Evolutionary conservation across 2,888 invertebrate species (phyloP), one percentile per base, ranked within the genome.

Genomic region (Drosophila siamana): DNA sequence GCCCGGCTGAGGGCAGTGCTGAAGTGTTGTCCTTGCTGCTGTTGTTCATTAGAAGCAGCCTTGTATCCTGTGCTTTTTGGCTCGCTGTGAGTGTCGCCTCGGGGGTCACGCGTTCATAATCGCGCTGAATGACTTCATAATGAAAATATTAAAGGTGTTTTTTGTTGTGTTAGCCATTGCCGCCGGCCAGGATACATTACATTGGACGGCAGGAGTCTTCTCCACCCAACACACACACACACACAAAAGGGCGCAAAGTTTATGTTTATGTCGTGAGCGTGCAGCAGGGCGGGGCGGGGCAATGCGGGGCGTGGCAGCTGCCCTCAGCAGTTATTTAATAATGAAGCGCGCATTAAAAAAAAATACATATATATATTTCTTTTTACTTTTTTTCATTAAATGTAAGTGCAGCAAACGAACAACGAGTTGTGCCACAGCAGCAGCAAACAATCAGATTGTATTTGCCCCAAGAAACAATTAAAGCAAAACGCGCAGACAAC

Each of bases 131-230:
- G 88, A 90, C 78, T 90, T 89, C 85, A 81, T 91, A 90, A 91
- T 90, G 87, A 89, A 90, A 90, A 90, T 89, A 89, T 89, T 88
- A 90, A 91, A 90, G 90, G 91, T 91, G 91, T 89, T 85, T 90
- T 84, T 72, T 83, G 78, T 69, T 74, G 41, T 67, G 69, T 40
- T 28, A n/a, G 9, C 41, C 36, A 38, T 38, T 15, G 82, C 82
- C 87, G 74, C 15, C 71, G 74, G 83, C 68, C 64, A 81, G 79
- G 82, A 81, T 71, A 82, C 78, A 63, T 82, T 71, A 80, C 80
- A 41, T 51, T 61, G 56, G 78, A 68, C 73, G 38, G 78, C 79
- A 74, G 81, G 74, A 80, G 64, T 66, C 47, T 61, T 51, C n/a
- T 41, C 11, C 48, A 47, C 26, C 51, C 8, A 28, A 9, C 28